Conservation (phyloP, 2,888 invertebrate genomes). For the Dicyrtomina minuta region DNA sequence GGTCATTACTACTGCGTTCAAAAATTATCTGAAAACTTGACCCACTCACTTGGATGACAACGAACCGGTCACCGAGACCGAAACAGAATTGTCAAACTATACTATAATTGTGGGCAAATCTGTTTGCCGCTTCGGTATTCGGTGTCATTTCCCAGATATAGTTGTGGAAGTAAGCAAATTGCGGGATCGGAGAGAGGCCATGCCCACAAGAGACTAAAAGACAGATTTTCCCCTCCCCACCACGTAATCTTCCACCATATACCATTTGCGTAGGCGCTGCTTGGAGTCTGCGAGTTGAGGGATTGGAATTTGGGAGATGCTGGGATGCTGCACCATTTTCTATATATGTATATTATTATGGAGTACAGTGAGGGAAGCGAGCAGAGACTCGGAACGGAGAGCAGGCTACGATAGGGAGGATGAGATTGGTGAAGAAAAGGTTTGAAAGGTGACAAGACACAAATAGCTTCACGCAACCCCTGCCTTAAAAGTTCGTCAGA, state of each 20-base stretch:
- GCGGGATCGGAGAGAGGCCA: neutral
- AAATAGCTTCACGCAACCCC: too few species aligned
- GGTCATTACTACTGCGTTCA: too few species aligned
- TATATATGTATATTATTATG: neutral
- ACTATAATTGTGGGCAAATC: too few species aligned
- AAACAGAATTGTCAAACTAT: too few species aligned
- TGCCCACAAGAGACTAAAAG: slow-evolving; percentile 8
- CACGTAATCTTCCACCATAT: neutral
- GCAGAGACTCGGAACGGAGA: too few species aligned
- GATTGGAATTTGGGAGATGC: slow-evolving; percentile 5
- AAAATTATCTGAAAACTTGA: too few species aligned
- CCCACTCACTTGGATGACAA: too few species aligned
- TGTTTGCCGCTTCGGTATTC: too few species aligned
- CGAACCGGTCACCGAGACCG: too few species aligned
- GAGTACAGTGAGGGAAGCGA: neutral
- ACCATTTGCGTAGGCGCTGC: slow-evolving; percentile 5
- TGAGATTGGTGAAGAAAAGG: neutral
- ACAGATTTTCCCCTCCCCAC: neutral
- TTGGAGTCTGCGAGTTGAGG: slow-evolving; percentile 23
- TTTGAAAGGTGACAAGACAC: neutral
- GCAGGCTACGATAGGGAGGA: neutral
- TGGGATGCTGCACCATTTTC: neutral
- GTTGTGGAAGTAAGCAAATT: neutral
- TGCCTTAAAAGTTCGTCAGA: too few species aligned
- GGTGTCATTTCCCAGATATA: neutral